Percentiles rank a stretch among this genome's conserved stretches.
Conservation (phyloP, 1,140 invertebrate species). For the Yoshiicerus persimilis region DNA sequence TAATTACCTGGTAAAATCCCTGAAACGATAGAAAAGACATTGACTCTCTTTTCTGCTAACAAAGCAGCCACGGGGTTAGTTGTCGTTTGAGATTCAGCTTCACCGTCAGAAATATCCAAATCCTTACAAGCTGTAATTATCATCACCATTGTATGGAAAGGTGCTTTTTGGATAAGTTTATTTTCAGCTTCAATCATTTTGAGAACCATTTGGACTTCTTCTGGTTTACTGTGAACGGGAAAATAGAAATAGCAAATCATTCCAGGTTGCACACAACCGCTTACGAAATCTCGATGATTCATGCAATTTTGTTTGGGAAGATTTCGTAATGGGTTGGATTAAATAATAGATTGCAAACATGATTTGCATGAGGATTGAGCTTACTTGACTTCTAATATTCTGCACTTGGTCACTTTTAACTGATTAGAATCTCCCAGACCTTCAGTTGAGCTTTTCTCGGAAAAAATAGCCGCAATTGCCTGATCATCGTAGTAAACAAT, state of each 20-base stretch:
- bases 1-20: conserved; percentile 47
- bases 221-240: conserved; percentile 23
- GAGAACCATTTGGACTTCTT: conserved; percentile 32
- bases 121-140: conserved; percentile 49
- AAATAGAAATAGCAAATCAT: not conserved
- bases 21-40: conserved; percentile 45
- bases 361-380: conserved; percentile 49
- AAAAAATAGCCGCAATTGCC: conserved; percentile 75
- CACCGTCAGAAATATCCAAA: conserved; percentile 49
- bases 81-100: conserved; percentile 39
- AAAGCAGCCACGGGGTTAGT: not conserved
- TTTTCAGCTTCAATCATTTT: conserved; percentile 27
- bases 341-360: not conserved
- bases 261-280: not conserved
- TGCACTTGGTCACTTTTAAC: conserved; percentile 69
- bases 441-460: conserved; percentile 54
- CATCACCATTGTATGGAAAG: conserved; percentile 42
- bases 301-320: no score
- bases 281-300: not conserved
- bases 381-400: conserved; percentile 82
- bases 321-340: not conserved
- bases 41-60: not conserved
- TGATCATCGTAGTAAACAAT: conserved; percentile 76
- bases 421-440: conserved; percentile 40
- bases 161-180: conserved; percentile 40